These are phyloP conservation scores for Crotalus horridus DNA, from an alignment of 2,113 vertebrate species.

Conservation along the genomic window DNA sequence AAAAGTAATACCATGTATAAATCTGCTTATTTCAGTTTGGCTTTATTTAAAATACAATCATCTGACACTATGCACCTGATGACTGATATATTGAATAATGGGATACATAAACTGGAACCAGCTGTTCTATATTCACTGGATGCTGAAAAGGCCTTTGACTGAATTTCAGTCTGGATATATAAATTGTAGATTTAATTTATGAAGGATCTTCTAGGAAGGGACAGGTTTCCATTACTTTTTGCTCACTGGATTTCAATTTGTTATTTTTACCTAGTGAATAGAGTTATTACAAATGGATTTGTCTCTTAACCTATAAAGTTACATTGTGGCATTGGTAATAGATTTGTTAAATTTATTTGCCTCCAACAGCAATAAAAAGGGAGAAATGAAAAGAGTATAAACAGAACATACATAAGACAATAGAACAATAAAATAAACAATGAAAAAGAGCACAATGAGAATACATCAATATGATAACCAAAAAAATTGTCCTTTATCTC, in stretches of 20 bases:
- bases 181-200: not conserved
- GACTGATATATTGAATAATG: not conserved
- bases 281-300: not conserved
- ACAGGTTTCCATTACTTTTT: not conserved
- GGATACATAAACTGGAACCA: not conserved
- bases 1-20: not conserved
- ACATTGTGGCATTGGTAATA: not conserved
- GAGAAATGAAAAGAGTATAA: not conserved
- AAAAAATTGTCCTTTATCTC: no score
- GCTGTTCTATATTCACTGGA: not conserved
- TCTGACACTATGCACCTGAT: not conserved
- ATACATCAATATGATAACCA: not conserved
- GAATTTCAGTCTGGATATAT: not conserved
- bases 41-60: not conserved
- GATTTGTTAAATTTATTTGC: not conserved
- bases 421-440: not conserved
- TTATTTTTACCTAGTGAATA: not conserved
- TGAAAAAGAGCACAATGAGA: not conserved
- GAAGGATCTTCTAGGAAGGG: not conserved
- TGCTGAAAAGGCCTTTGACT: not conserved
- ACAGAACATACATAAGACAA: not conserved
- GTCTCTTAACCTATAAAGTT: not conserved
- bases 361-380: not conserved
- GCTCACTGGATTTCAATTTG: not conserved
- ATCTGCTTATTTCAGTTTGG: not conserved